Evolutionary conservation across 2,888 invertebrate species (phyloP), one percentile per base, ranked within the genome.

Genomic region (Apoda limacodes): DNA sequence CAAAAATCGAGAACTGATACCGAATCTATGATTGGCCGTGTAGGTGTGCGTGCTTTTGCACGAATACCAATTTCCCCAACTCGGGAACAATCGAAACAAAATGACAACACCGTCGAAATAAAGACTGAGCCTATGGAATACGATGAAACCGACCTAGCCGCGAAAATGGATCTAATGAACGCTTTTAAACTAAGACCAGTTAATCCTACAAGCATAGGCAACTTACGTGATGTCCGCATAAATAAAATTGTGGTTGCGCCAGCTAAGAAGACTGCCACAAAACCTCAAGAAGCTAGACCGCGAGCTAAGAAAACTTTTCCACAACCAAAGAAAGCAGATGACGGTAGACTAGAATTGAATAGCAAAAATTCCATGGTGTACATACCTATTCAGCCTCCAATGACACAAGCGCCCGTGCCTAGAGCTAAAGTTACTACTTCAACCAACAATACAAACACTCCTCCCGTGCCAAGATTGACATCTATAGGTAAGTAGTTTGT

Each of bases 361-460:
- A 58, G 66, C 11, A 78, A 80, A 48, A 78, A 80, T 45, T 70
- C 75, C 1, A 80, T 80, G 80, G 80, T 80, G 37, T 80, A 80
- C 37, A 80, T 80, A 9, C 80, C 80, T 1, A 76, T 78, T 13
- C 75, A 74, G 49, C 78, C 78, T 41, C 66, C 78, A n/a, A 44
- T 43, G 17, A 64, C 72, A 10, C 70, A 70, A 36, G 65, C 70
- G 21, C 78, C 75, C 0, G 34, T 55, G 12, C 41, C 68, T 3
- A 25, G 45, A 4, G 30, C 40, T 5, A n/a, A n/a, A n/a, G n/a
- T n/a, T n/a, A n/a, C n/a, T n/a, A n/a, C n/a, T n/a, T n/a, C n/a
- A n/a, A n/a, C n/a, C n/a, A n/a, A n/a, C n/a, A n/a, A n/a, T n/a
- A n/a, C n/a, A n/a, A n/a, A n/a, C n/a, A n/a, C n/a, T n/a, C n/a